Percentiles rank a stretch among this genome's conserved stretches.
Conservation (phyloP, 2,888 invertebrate genomes). For the Erebia aethiops region DNA sequence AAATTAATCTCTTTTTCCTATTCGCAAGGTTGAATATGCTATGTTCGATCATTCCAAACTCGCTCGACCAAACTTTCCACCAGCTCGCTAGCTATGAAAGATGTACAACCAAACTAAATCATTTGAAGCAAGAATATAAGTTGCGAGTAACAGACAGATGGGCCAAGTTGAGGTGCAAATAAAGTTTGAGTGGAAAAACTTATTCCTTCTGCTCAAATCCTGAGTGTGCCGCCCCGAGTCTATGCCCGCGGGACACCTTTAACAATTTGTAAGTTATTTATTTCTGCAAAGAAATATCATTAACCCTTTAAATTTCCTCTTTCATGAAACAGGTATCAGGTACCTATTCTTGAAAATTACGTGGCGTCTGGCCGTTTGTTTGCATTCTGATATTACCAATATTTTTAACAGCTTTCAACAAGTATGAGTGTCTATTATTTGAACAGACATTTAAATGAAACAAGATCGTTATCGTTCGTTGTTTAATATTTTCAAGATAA, state of each 20-base stretch:
- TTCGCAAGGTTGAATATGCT: no score
- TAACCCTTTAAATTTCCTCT: constrained; percentile 73
- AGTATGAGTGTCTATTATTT: no score
- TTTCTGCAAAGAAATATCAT: constrained; percentile 76
- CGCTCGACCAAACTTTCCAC: background rate
- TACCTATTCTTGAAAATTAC: constrained; percentile 30
- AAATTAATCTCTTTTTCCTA: no score
- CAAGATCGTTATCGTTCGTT: no score
- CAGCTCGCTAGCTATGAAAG: constrained; percentile 45
- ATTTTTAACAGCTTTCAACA: background rate
- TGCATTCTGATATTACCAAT: constrained; percentile 10
- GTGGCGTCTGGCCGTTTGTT: constrained; percentile 12
- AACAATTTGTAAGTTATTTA: constrained; percentile 82
- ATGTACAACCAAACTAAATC: constrained; percentile 77
- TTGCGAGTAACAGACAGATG: constrained; percentile 58
- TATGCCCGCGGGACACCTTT: constrained; percentile 73
- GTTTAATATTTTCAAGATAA: no score
- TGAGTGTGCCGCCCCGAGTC: constrained; percentile 59
- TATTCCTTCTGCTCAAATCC: constrained; percentile 67
- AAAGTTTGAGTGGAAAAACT: constrained; percentile 82
- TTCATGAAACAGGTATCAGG: constrained; percentile 37
- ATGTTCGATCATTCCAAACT: no score
- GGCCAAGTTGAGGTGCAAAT: constrained; percentile 75
- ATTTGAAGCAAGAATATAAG: constrained; percentile 79
- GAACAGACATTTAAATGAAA: no score